Evolutionary conservation across 2,797 vertebrate species (phyloP).

Genomic region (Hoplostethus mediterraneus): DNA sequence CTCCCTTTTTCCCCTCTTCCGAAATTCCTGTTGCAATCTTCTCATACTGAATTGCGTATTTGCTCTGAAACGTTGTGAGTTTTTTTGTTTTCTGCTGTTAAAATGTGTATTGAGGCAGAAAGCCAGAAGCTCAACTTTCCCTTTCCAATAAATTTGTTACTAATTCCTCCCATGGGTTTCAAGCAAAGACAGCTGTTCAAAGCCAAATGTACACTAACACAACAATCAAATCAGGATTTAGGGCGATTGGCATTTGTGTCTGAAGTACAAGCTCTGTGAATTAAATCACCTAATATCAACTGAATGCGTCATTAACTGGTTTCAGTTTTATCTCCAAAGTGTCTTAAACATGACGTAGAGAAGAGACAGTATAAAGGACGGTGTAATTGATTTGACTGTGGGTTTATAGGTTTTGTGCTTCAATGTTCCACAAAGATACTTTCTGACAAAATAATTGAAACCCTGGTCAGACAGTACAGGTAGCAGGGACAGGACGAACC

Average conservation of each 20-base stretch:
- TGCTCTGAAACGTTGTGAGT: too few species aligned
- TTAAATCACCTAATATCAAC: neutral
- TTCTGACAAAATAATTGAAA: conserved; percentile 8
- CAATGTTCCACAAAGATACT: neutral
- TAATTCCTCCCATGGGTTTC: too few species aligned
- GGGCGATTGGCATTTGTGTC: too few species aligned
- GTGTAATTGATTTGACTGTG: too few species aligned
- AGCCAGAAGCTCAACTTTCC: neutral
- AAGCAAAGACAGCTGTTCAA: neutral
- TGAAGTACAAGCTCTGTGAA: neutral
- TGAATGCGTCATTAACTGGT: neutral
- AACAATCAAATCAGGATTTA: neutral
- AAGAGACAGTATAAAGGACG: neutral
- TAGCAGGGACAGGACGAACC: neutral
- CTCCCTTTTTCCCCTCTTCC: neutral
- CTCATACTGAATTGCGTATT: neutral
- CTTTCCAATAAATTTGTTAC: neutral
- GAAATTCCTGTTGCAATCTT: neutral
- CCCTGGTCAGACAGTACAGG: conserved; percentile 17
- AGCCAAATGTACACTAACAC: neutral
- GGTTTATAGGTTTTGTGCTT: neutral
- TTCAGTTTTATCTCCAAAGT: neutral
- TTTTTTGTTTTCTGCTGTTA: too few species aligned
- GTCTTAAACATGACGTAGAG: neutral
- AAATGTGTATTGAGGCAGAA: neutral